Percentiles rank a stretch among this genome's conserved stretches.
Evolutionary conservation across 2,113 vertebrate species (phyloP).

Genomic region (Caloenas nicobarica): DNA sequence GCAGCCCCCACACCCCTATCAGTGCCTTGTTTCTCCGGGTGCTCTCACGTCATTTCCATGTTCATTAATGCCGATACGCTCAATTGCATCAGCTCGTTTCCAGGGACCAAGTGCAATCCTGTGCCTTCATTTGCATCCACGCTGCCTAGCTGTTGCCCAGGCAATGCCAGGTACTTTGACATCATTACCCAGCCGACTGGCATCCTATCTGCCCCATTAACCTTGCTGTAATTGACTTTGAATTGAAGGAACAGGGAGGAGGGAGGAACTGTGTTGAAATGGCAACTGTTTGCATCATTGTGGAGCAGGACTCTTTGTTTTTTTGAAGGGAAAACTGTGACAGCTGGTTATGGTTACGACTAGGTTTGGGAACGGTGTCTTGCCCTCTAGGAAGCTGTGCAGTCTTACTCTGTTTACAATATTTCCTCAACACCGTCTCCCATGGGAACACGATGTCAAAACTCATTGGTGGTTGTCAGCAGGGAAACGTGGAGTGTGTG

Average conservation of each 20-base stretch:
- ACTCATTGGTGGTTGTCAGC: neutral
- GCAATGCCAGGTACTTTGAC: constrained; percentile 65
- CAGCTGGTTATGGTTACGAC: neutral
- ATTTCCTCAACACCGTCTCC: neutral
- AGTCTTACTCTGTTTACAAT: neutral
- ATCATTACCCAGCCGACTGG: constrained; percentile 49
- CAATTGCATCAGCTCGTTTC: constrained; percentile 40
- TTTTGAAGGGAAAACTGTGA: neutral
- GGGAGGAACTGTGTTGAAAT: neutral
- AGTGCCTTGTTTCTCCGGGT: constrained; percentile 16
- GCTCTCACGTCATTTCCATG: constrained; percentile 7
- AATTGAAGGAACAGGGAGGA: neutral
- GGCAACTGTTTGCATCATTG: neutral
- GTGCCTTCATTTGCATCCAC: constrained; percentile 25
- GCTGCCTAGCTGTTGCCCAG: constrained; percentile 58
- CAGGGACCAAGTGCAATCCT: constrained; percentile 29
- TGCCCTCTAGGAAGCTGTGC: neutral
- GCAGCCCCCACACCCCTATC: neutral
- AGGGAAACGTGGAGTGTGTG: accelerated
- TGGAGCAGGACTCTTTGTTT: neutral
- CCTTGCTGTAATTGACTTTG: constrained; percentile 32
- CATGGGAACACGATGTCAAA: neutral
- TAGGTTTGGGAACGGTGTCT: neutral
- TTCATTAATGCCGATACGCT: constrained; percentile 37
- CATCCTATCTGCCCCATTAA: constrained; percentile 66